Evolutionary conservation across 2,888 invertebrate species (phyloP), one percentile per base, ranked within the genome.

Genomic region (Trissolcus japonicus): DNA sequence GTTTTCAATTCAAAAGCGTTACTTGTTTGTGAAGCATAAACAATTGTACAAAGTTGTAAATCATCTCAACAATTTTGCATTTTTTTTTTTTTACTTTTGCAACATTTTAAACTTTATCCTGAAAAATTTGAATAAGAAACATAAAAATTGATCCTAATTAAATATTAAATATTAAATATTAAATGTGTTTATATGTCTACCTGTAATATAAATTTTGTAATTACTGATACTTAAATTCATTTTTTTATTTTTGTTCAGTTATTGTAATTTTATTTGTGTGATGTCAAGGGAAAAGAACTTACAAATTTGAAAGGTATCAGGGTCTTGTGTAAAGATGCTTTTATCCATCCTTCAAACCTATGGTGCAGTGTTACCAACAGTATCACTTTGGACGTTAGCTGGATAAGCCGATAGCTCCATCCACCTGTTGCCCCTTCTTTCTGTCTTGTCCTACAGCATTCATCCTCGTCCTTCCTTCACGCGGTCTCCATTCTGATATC

Each of bases 351-450:
- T 61, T 76, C 71, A 78, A 51, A 76, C 68, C 54, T 76, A 60
- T 57, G 46, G 76, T 78, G 65, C 78, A 76, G 82, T 81, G 82
- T 85, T 84, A 83, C 82, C 81, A 82, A 78, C 82, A 82, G 84
- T 86, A 87, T 87, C 86, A 86, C 86, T 86, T 84, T 84, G 84
- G 84, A 85, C 86, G 87, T 87, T 86, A 86, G 87, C 86, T 78
- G 87, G 88, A 88, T 88, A 87, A 89, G 87, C 88, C 83, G 85
- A 87, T 88, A 88, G 88, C 86, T 84, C 87, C 87, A 86, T 88
- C 89, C 89, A 88, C 88, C 88, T 89, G 89, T 88, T 88, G 88
- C 88, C 87, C 85, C 84, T 86, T 86, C 88, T 88, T 87, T 86
- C 82, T 78, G 82, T 80, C 80, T 79, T 75, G 72, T 51, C 76